Conservation (phyloP, 2,797 vertebrate species). For the Tokudaia tokunoshimensis region DNA sequence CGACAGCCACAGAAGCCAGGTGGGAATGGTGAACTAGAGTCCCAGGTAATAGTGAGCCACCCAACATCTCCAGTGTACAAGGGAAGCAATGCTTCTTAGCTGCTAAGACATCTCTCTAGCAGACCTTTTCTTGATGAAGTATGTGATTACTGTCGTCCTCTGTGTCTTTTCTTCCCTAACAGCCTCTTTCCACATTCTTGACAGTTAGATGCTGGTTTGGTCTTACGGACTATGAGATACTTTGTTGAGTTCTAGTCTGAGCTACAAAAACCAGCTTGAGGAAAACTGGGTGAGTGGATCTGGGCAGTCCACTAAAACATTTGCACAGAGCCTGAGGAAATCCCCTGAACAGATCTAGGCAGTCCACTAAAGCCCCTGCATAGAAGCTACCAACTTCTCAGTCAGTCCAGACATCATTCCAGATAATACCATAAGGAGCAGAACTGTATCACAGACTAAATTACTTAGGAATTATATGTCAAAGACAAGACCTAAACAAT, state of each 20-base stretch:
- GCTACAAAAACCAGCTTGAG: background rate
- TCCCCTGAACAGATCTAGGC: accelerated
- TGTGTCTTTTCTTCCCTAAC: background rate
- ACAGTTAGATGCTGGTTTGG: background rate
- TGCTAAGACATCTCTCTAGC: background rate
- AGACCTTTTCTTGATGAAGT: background rate
- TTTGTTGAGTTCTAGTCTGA: background rate
- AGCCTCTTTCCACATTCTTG: background rate
- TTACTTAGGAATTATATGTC: background rate
- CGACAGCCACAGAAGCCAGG: background rate
- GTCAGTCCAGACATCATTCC: background rate
- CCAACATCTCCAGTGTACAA: background rate
- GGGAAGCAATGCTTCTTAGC: background rate
- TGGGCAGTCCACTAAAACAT: accelerated
- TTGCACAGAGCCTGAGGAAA: background rate
- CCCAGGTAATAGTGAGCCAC: background rate
- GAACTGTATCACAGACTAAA: background rate
- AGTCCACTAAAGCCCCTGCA: accelerated
- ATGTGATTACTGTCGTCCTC: background rate
- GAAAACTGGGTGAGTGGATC: accelerated
- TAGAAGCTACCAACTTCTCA: background rate
- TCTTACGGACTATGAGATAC: background rate
- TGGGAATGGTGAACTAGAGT: background rate
- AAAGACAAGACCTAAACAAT: background rate
- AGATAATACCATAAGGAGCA: too few relatives aligned